Evolutionary conservation across 2,888 invertebrate species (phyloP), one percentile per base, ranked within the genome.

Genomic region (Synanthedon myopaeformis): DNA sequence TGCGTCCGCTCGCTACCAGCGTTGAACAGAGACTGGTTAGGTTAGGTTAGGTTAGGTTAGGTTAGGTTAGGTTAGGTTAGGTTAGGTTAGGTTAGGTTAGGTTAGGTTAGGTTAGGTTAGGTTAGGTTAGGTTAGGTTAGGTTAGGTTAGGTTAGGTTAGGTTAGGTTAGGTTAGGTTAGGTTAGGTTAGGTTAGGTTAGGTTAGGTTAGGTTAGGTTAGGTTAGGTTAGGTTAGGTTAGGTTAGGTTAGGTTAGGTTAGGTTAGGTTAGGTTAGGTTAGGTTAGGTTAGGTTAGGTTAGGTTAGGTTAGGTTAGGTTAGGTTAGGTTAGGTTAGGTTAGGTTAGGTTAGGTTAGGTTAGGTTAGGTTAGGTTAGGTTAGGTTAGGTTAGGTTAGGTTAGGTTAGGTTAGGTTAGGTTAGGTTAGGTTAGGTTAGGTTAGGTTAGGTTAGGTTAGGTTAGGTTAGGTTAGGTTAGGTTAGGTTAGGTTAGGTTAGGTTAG

Each of bases 401-500:
- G 52, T 52, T 52, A 52, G 52, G 52, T 52, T 52, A 52, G 52
- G 52, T 52, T 52, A 52, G 52, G 52, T 52, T 52, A 52, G 53
- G 53, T 53, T 53, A 53, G 53, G 53, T 57, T 59, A 59, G 59
- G 59, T 59, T 59, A 59, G 59, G 59, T 58, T 59, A 59, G 59
- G 58, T 57, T 57, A 49, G 53, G 57, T 57, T 57, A 57, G 57
- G 57, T 57, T 59, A 57, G 57, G 57, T 57, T 59, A 59, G 57
- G 59, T 57, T 53, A 53, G 41, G 41, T 41, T 53, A 53, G 53
- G 53, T 53, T 59, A 57, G 59, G 59, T 57, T 57, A 59, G 57
- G 57, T 59, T 57, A 57, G 59, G 57, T 57, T 57, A 57, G 56
- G 56, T 57, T 54, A 54, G 58, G 57, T 55, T 54, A 8, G n/a